Conservation (phyloP, 1,140 invertebrate genomes). For the Drosophila paulistorum region DNA sequence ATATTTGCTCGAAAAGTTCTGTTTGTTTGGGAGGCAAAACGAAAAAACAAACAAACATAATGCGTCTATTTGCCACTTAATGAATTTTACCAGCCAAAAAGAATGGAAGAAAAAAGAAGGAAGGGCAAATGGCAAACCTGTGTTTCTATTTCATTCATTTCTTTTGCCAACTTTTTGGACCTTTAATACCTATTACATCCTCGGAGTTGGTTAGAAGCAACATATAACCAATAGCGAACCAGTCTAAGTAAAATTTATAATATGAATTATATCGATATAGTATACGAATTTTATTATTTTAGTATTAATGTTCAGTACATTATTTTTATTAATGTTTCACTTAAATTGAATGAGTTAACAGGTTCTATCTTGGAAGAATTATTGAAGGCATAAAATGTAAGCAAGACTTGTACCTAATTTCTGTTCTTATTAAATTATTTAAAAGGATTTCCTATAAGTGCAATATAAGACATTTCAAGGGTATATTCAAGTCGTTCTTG, state of each 20-base stretch:
- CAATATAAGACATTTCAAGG: neutral
- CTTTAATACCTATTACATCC: neutral
- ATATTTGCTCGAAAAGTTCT: slow-evolving; percentile 32
- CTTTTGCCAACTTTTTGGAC: slow-evolving; percentile 51
- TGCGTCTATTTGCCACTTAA: slow-evolving; percentile 79
- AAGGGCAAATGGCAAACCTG: slow-evolving; percentile 71
- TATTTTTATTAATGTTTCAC: too few relatives aligned
- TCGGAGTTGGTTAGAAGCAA: neutral
- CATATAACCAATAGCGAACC: too few relatives aligned
- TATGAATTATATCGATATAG: too few relatives aligned
- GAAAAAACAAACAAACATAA: slow-evolving; percentile 57
- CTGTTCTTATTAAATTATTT: too few relatives aligned
- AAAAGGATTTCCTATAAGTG: too few relatives aligned
- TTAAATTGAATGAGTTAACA: too few relatives aligned
- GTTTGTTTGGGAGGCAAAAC: slow-evolving; percentile 29
- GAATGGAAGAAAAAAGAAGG: slow-evolving; percentile 24
- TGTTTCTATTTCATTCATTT: slow-evolving; percentile 44
- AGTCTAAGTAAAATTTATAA: too few relatives aligned
- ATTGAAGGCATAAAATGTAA: too few relatives aligned
- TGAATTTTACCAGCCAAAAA: slow-evolving; percentile 55
- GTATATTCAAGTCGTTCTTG: neutral
- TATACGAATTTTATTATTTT: too few relatives aligned
- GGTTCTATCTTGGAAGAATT: too few relatives aligned
- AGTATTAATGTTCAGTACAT: too few relatives aligned
- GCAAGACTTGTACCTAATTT: too few relatives aligned